A percentile compares a stretch with the other conserved stretches of the same genome.
These are phyloP conservation scores for Oncorhynchus masou DNA, from an alignment of 2,113 vertebrate genomes.

Conservation along the genomic window DNA sequence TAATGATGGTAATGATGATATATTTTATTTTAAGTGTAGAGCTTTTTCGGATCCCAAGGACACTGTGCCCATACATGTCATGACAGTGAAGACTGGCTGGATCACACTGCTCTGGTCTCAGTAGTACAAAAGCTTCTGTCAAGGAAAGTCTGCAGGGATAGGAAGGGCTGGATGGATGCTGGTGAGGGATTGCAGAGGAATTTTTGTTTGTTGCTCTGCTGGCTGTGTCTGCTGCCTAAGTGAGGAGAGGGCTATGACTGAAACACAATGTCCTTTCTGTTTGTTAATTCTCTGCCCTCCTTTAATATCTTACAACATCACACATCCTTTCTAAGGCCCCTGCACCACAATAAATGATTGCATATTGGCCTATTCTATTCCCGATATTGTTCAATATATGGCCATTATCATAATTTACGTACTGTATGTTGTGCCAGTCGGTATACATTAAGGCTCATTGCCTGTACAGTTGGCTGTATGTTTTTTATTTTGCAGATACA, in stretches of 20 bases:
- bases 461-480: no score
- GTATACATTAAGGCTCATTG: no score
- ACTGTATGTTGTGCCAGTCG: neutral
- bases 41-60: no score
- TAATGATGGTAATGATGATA: no score
- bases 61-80: neutral
- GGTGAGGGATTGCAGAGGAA: neutral
- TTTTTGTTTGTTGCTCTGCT: neutral
- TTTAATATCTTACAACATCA: no score
- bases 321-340: neutral
- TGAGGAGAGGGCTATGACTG: neutral
- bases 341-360: neutral
- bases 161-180: neutral
- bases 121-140: neutral
- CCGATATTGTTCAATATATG: neutral
- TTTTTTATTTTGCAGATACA: neutral
- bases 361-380: neutral
- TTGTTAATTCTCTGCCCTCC: no score
- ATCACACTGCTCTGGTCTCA: neutral
- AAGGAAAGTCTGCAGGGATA: neutral
- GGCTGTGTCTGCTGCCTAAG: neutral
- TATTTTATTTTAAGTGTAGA: no score
- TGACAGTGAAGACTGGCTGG: neutral
- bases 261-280: neutral
- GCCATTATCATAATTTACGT: neutral